A percentile compares a stretch with the other conserved stretches of the same genome.
phyloP scores from a whole-genome alignment of 2,888 invertebrate species.

The Halictus ligatus region DNA sequence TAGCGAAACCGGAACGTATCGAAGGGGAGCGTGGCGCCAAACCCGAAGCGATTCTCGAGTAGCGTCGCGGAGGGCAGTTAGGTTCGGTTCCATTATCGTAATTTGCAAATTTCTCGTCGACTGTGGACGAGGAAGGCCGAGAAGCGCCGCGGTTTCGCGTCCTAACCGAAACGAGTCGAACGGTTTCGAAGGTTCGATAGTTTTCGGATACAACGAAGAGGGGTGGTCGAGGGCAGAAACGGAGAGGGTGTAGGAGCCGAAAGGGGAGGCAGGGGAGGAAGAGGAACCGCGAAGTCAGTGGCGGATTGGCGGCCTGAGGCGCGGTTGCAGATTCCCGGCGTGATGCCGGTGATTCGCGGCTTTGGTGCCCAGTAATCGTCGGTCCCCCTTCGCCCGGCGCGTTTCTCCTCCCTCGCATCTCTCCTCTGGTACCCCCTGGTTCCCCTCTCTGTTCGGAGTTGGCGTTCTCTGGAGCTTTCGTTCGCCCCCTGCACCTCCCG shows the following conservation, averaged over 20 bases:
- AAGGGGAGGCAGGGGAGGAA: conserved; percentile 50
- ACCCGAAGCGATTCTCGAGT: conserved; percentile 66
- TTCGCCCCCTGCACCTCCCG: conserved; percentile 46
- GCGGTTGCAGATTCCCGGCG: conserved; percentile 83
- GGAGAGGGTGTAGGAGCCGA: conserved; percentile 35
- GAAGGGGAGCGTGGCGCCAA: conserved; percentile 66
- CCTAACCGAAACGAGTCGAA: conserved; percentile 46
- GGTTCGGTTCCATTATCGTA: conserved; percentile 77
- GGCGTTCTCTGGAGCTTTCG: conserved; percentile 41
- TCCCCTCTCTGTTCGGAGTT: conserved; percentile 21
- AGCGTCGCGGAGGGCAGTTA: conserved; percentile 65
- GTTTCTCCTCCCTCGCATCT: conserved; percentile 77
- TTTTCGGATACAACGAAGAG: conserved; percentile 35
- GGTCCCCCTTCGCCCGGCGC: conserved; percentile 78
- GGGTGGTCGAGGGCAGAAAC: conserved; percentile 37
- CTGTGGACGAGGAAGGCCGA: conserved; percentile 67
- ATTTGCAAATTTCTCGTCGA: conserved; percentile 79
- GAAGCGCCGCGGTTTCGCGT: conserved; percentile 67
- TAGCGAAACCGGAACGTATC: conserved; percentile 28
- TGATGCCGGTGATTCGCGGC: conserved; percentile 84
- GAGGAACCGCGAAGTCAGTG: conserved; percentile 74
- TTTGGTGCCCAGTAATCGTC: conserved; percentile 83
- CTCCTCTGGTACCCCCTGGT: background rate
- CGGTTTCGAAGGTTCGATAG: conserved; percentile 49
- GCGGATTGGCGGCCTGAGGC: conserved; percentile 84